phyloP scores from a whole-genome alignment of 2,797 vertebrate species.

The Rhadinocentrus ornatus region DNA sequence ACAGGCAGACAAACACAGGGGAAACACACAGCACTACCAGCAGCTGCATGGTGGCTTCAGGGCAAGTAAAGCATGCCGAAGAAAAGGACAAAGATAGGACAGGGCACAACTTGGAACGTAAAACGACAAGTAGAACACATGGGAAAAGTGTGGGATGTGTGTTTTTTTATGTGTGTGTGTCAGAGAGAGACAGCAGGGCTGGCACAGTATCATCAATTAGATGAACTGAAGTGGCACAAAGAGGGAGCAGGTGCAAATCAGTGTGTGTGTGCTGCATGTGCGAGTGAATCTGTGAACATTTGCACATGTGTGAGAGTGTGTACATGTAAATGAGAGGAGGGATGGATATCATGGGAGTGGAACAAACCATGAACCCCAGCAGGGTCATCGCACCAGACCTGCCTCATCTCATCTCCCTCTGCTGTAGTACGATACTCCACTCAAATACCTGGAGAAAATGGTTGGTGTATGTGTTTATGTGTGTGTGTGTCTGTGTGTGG shows the following conservation, averaged over 20 bases:
- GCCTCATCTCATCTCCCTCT: constrained; percentile 46
- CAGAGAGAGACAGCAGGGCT: constrained; percentile 48
- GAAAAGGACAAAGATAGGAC: constrained; percentile 43
- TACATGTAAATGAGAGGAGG: constrained; percentile 57
- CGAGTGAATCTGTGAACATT: constrained; percentile 29
- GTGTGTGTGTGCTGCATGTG: constrained; percentile 40
- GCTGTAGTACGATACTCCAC: constrained; percentile 56
- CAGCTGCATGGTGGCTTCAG: constrained; percentile 52
- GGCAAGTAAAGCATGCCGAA: constrained; percentile 39
- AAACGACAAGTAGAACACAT: constrained; percentile 30
- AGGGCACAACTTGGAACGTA: constrained; percentile 31
- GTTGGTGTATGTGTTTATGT: constrained; percentile 11
- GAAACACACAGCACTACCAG: constrained; percentile 32
- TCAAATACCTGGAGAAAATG: constrained; percentile 59
- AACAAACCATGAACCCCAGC: constrained; percentile 55
- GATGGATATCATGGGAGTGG: constrained; percentile 50
- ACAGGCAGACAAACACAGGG: constrained; percentile 31
- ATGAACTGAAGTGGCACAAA: constrained; percentile 71
- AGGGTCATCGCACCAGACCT: constrained; percentile 60
- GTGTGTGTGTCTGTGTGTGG: constrained; percentile 6
- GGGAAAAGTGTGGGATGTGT: constrained; percentile 19
- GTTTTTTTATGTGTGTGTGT: constrained; percentile 23
- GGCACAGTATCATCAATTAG: constrained; percentile 70
- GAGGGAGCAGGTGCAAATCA: constrained; percentile 75
- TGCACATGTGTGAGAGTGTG: constrained; percentile 42